These are phyloP conservation scores for Chaenodraco wilsoni DNA, from an alignment of 2,797 vertebrate species.

Conservation along the genomic window DNA sequence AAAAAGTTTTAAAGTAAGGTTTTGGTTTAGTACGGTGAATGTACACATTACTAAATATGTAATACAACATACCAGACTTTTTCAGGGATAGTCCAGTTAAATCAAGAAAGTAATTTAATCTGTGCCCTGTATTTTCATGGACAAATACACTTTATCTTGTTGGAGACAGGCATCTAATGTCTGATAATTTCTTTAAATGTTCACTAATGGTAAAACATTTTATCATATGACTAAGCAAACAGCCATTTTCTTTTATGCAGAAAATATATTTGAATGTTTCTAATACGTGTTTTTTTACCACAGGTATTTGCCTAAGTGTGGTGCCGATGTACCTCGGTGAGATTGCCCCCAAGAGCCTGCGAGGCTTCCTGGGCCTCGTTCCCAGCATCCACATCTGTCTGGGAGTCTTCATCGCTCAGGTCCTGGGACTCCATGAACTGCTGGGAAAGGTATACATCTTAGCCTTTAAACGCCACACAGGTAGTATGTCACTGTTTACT, in stretches of 20 bases:
- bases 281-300: not conserved
- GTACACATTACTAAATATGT: too few relatives aligned
- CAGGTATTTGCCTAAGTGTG: conserved; percentile 91
- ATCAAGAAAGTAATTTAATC: too few relatives aligned
- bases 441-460: conserved; percentile 86
- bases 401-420: conserved; percentile 90
- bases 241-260: too few relatives aligned
- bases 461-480: not conserved
- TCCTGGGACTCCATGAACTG: conserved; percentile 88
- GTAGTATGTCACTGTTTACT: not conserved
- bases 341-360: conserved; percentile 89
- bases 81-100: too few relatives aligned
- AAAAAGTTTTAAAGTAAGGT: too few relatives aligned
- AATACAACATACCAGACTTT: not conserved
- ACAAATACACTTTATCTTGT: not conserved
- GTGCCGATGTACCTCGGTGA: conserved; percentile 94
- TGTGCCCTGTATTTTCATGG: not conserved
- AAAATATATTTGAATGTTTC: too few relatives aligned
- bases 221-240: too few relatives aligned
- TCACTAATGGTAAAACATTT: not conserved
- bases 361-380: conserved; percentile 90
- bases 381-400: conserved; percentile 93
- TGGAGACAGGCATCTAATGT: not conserved
- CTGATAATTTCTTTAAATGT: not conserved
- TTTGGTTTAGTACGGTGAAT: not conserved